Conservation (phyloP, 1,140 invertebrate genomes). For the Mercenaria mercenaria region DNA sequence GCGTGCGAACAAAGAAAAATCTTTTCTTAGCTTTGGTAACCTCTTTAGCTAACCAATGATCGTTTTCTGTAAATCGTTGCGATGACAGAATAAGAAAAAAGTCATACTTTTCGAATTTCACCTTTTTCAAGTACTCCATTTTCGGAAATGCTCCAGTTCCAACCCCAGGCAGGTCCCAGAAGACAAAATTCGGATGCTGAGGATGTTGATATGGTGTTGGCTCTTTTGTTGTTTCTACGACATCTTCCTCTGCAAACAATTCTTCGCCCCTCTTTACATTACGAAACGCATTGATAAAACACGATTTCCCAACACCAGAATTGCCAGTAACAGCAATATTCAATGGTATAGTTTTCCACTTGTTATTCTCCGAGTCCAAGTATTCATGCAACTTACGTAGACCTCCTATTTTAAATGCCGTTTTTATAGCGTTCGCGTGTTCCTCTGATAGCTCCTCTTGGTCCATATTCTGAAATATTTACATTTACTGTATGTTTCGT, state of each 20-base stretch:
- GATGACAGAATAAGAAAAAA: not conserved
- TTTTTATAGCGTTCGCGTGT: not conserved
- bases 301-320: not conserved
- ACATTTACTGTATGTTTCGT: too few species aligned
- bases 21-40: not conserved
- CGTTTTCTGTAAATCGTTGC: not conserved
- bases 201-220: not conserved
- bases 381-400: not conserved
- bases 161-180: not conserved
- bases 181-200: not conserved
- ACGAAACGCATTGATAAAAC: not conserved
- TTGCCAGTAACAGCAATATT: not conserved
- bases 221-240: not conserved
- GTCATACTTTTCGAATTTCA: too few species aligned
- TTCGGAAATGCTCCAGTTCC: not conserved
- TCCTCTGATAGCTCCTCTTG: not conserved
- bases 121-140: not conserved
- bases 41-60: not conserved
- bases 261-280: not conserved
- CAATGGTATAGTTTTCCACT: not conserved
- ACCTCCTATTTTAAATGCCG: not conserved
- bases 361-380: not conserved
- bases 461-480: not conserved
- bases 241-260: not conserved
- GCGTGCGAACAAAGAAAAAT: not conserved